A percentile compares a stretch with the other conserved stretches of the same genome.
Evolutionary conservation across 1,140 invertebrate genomes (phyloP).

Genomic region (Ceratoteleas bidentatus): DNA sequence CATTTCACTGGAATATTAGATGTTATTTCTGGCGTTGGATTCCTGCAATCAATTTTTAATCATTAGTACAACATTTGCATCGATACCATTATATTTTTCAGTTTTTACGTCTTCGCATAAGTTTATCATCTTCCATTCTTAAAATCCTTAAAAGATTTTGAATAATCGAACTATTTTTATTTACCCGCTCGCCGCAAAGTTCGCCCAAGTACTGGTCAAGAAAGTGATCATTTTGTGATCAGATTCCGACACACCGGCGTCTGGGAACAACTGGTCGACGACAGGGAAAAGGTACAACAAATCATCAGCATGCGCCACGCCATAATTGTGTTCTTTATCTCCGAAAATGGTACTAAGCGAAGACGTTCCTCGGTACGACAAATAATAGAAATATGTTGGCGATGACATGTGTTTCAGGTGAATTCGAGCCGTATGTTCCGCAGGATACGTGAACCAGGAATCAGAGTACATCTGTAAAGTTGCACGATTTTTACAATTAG

Average conservation of each 20-base stretch:
- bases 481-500: too few relatives aligned
- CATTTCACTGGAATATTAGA: constrained; percentile 75
- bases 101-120: too few relatives aligned
- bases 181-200: constrained; percentile 82
- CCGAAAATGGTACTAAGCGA: constrained; percentile 87
- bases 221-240: constrained; percentile 81
- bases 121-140: too few relatives aligned
- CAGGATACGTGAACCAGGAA: constrained; percentile 85
- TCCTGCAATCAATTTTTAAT: constrained; percentile 38
- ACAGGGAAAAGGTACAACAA: constrained; percentile 88
- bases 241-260: constrained; percentile 75
- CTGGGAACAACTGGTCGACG: constrained; percentile 82
- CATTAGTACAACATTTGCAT: too few relatives aligned
- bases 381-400: constrained; percentile 85
- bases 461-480: constrained; percentile 85
- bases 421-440: constrained; percentile 83
- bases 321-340: constrained; percentile 83
- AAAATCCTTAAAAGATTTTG: neutral
- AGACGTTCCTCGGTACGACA: constrained; percentile 84
- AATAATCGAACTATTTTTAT: constrained; percentile 1
- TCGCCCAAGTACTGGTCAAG: constrained; percentile 85
- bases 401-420: constrained; percentile 75
- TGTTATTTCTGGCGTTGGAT: constrained; percentile 79
- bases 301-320: constrained; percentile 88
- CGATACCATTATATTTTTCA: too few relatives aligned